Percentiles rank a stretch among this genome's conserved stretches.
Conservation (phyloP, 2,113 vertebrate species). For the Alligator sinensis region DNA sequence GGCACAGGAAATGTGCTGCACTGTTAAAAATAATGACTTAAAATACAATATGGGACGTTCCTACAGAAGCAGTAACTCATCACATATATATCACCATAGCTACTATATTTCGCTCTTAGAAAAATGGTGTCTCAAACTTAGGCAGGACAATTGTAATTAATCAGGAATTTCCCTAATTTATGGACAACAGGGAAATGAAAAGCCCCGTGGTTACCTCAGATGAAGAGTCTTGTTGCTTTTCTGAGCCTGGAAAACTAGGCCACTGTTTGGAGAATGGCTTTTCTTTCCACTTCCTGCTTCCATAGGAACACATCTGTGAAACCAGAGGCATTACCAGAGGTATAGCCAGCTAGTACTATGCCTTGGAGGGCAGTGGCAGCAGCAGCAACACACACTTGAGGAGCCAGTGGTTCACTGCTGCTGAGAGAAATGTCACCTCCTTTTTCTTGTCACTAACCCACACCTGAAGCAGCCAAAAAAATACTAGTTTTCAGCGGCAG, state of each 20-base stretch:
- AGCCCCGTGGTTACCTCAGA: neutral
- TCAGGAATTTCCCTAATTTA: neutral
- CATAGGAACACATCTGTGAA: neutral
- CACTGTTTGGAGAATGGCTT: neutral
- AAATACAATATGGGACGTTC: neutral
- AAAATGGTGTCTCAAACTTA: neutral
- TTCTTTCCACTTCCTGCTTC: neutral
- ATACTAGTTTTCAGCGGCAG: too few relatives aligned
- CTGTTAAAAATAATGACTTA: neutral
- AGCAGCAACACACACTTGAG: too few relatives aligned
- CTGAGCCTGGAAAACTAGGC: neutral
- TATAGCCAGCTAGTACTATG: neutral
- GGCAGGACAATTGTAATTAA: neutral
- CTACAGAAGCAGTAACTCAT: neutral
- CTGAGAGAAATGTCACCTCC: too few relatives aligned
- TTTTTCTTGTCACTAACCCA: too few relatives aligned
- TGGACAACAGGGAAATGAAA: neutral
- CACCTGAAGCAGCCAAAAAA: too few relatives aligned
- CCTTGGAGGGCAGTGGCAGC: neutral
- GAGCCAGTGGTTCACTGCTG: too few relatives aligned
- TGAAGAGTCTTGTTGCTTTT: neutral
- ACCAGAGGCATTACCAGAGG: neutral
- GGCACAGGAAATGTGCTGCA: neutral
- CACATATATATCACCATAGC: neutral
- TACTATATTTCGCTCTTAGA: neutral